phyloP scores from a whole-genome alignment of 2,797 vertebrate genomes.

The Epinephelus malabaricus region DNA sequence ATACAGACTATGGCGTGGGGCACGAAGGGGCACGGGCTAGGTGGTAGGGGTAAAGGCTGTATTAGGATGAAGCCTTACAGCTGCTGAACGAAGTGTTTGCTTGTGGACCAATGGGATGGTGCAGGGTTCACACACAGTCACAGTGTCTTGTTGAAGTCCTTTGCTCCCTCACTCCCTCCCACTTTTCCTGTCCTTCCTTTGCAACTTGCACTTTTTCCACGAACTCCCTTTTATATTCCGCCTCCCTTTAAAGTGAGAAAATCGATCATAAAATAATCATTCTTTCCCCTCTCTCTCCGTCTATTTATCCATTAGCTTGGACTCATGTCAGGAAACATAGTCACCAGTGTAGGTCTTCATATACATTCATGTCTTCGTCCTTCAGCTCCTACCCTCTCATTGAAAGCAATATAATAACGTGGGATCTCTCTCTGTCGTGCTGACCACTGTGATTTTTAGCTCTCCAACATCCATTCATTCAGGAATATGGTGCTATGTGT shows the following conservation, averaged over 20 bases:
- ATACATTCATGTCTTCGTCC: slow-evolving; percentile 18
- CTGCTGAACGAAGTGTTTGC: slow-evolving; percentile 1
- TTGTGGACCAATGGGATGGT: slow-evolving; percentile 22
- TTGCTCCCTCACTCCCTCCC: slow-evolving; percentile 13
- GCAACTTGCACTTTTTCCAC: slow-evolving; percentile 21
- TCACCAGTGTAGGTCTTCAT: neutral
- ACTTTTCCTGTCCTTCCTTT: slow-evolving; percentile 39
- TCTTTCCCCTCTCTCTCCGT: neutral
- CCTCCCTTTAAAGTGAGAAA: slow-evolving; percentile 8
- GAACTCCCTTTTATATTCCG: neutral
- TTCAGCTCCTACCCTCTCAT: slow-evolving; percentile 20
- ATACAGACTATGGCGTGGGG: too few species aligned
- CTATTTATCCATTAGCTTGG: neutral
- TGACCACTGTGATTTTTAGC: slow-evolving; percentile 18
- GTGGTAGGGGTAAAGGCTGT: too few species aligned
- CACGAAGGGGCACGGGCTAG: too few species aligned
- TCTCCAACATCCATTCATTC: neutral
- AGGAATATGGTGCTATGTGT: neutral
- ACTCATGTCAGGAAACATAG: neutral
- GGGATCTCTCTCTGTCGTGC: slow-evolving; percentile 19
- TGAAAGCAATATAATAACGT: slow-evolving; percentile 17
- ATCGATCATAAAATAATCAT: neutral
- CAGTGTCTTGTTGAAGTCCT: slow-evolving; percentile 24
- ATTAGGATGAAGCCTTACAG: neutral
- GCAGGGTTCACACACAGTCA: slow-evolving; percentile 48